Base-by-base conservation (phyloP, 1,140 invertebrate genomes). In the Drosophila obscura region DNA sequence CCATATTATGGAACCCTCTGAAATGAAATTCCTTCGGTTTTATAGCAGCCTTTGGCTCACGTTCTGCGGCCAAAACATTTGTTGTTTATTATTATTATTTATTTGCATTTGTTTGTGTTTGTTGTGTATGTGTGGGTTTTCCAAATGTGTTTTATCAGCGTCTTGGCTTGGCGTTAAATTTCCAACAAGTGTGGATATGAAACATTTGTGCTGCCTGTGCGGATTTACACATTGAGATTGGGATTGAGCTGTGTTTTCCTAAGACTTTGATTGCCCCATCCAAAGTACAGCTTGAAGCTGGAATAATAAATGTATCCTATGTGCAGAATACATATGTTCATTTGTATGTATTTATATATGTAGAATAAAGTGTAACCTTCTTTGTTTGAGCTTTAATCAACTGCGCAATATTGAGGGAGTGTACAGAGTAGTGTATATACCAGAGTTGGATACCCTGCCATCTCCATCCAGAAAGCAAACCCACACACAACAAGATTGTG, bases 301-400 rank as follows among this genome's bases (percentile, higher is more conserved):
- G 41, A 39, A 11, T 39, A 5, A 35, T 8, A 8, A 2, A 11
- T 11, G 31, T 35, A 0, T 28, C 24, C 7, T 43, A 45, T 50
- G 19, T 59, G 28, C 46, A 16, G 22, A 13, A 28, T 15, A 16
- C 13, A 53, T 26, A 49, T 26, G 15, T 8, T 58, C 2, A 22
- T 19, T 19, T 19, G 22, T 55, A 9, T 22, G 1, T 48, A 51
- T 39, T 9, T 6, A 57, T 35, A 6, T 50, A 28, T 19, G 15
- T 35, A 24, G 22, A 39, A 22, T 15, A 35, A 22, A 26, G 8
- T 26, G 6, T 48, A 7, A 13, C 39, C 44, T 46, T 51, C 68
- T 71, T 72, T 72, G 66, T 71, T 72, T 48, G 50, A 13, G 55
- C 41, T 44, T 49, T 50, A 46, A 73, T 63, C 59, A 55, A 64